Evolutionary conservation across 2,797 vertebrate species (phyloP).

Genomic region (Hydrophis major): DNA sequence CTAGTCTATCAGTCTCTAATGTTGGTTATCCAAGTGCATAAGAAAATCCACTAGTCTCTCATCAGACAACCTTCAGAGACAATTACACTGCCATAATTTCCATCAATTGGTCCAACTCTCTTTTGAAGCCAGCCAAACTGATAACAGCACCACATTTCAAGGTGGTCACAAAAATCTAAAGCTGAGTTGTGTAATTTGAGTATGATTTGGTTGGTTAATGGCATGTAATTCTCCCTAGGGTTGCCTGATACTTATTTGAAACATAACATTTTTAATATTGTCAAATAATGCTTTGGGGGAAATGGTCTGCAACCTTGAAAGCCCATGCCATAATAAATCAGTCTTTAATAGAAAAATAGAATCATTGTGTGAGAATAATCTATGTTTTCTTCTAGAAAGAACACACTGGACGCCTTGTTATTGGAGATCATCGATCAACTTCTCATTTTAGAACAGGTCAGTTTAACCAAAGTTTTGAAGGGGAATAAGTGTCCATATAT

Average conservation of each 20-base stretch:
- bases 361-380: background rate
- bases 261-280: slow-evolving; percentile 33
- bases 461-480: slow-evolving; percentile 53
- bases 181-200: background rate
- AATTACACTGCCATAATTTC: background rate
- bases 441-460: slow-evolving; percentile 94
- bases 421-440: slow-evolving; percentile 95
- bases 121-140: background rate
- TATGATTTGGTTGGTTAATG: background rate
- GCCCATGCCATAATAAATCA: background rate
- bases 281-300: background rate
- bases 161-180: background rate
- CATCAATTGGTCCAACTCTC: background rate
- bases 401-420: slow-evolving; percentile 91
- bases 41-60: background rate
- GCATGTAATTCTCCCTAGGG: background rate
- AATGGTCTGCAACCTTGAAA: background rate
- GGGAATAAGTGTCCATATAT: slow-evolving; percentile 10
- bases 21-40: background rate
- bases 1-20: background rate
- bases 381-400: slow-evolving; percentile 81
- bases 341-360: background rate
- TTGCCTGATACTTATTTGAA: slow-evolving; percentile 47
- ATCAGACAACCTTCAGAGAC: background rate
- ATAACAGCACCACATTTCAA: background rate